Percentiles rank a stretch among this genome's conserved stretches.
Conservation (phyloP, 2,888 invertebrate genomes). For the Zygogramma bicolorata region DNA sequence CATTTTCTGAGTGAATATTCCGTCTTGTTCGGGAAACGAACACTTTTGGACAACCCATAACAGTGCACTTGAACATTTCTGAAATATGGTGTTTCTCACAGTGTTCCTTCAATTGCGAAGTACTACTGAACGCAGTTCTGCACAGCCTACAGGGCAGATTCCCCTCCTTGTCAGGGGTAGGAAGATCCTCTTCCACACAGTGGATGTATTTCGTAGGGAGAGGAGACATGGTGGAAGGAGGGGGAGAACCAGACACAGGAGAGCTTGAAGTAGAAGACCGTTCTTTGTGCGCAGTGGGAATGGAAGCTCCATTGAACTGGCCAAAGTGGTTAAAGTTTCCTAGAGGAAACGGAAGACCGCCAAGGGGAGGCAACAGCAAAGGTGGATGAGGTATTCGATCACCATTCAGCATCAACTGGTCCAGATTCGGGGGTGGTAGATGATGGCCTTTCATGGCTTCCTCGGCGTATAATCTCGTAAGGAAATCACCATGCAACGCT, state of each 20-base stretch:
- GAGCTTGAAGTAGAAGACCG: slow-evolving; percentile 70
- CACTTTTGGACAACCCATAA: slow-evolving; percentile 81
- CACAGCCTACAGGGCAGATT: slow-evolving; percentile 79
- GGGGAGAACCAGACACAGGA: slow-evolving; percentile 68
- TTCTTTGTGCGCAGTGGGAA: slow-evolving; percentile 59
- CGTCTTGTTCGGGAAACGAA: slow-evolving; percentile 84
- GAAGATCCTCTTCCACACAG: slow-evolving; percentile 77
- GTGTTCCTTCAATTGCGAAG: slow-evolving; percentile 77
- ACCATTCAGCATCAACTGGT: slow-evolving; percentile 68
- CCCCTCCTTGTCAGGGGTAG: slow-evolving; percentile 75
- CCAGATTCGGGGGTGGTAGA: slow-evolving; percentile 66
- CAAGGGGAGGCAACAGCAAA: slow-evolving; percentile 72
- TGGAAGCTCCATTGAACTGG: slow-evolving; percentile 66
- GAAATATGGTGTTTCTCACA: slow-evolving; percentile 77
- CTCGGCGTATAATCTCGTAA: slow-evolving; percentile 83
- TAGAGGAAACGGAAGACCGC: slow-evolving; percentile 70
- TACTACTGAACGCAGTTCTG: slow-evolving; percentile 74
- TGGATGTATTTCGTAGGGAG: slow-evolving; percentile 67
- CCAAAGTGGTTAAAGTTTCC: slow-evolving; percentile 64
- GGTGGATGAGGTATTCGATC: slow-evolving; percentile 71
- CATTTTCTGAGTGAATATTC: slow-evolving; percentile 81
- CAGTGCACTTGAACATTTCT: slow-evolving; percentile 81
- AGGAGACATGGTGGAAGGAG: slow-evolving; percentile 65
- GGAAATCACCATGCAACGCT: slow-evolving; percentile 82
- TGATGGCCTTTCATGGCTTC: slow-evolving; percentile 72